phyloP scores from a whole-genome alignment of 1,140 invertebrate species.

The Ips typographus region DNA sequence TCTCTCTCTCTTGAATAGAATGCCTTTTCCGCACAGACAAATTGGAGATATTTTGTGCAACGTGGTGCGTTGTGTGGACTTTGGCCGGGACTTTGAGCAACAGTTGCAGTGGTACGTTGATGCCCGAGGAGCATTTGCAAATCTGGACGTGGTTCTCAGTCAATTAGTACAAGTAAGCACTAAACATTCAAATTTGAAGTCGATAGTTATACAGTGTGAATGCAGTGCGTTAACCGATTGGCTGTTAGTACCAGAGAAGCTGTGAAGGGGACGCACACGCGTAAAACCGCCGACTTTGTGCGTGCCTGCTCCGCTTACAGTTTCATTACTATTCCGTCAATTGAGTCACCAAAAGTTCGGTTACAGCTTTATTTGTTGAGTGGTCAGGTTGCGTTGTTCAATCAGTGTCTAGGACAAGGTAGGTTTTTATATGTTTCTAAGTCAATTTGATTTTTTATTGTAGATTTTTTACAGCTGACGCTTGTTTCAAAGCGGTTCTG shows the following conservation, averaged over 20 bases:
- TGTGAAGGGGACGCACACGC: slow-evolving; percentile 75
- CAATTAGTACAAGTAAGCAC: slow-evolving; percentile 63
- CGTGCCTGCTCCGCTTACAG: slow-evolving; percentile 93
- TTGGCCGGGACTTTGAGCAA: slow-evolving; percentile 84
- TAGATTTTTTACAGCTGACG: slow-evolving; percentile 69
- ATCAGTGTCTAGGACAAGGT: slow-evolving; percentile 90
- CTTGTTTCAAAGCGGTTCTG: slow-evolving; percentile 87
- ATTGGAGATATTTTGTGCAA: slow-evolving; percentile 81
- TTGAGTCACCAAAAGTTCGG: slow-evolving; percentile 72
- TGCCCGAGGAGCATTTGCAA: slow-evolving; percentile 82
- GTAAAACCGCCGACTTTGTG: slow-evolving; percentile 81
- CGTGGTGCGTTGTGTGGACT: slow-evolving; percentile 78
- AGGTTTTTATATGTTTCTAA: slow-evolving; percentile 15
- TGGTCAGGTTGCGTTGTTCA: slow-evolving; percentile 85
- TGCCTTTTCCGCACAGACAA: slow-evolving; percentile 56
- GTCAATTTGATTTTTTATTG: not conserved
- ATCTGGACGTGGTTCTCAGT: slow-evolving; percentile 82
- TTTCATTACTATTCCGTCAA: slow-evolving; percentile 94
- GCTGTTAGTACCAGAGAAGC: slow-evolving; percentile 72
- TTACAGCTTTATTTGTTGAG: slow-evolving; percentile 85
- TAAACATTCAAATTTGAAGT: not conserved
- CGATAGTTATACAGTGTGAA: not conserved
- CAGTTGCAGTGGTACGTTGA: slow-evolving; percentile 94
- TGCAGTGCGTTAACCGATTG: slow-evolving; percentile 76
- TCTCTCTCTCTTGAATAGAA: not conserved